Evolutionary conservation across 2,888 invertebrate species (phyloP).

Genomic region (Melipona beecheii): DNA sequence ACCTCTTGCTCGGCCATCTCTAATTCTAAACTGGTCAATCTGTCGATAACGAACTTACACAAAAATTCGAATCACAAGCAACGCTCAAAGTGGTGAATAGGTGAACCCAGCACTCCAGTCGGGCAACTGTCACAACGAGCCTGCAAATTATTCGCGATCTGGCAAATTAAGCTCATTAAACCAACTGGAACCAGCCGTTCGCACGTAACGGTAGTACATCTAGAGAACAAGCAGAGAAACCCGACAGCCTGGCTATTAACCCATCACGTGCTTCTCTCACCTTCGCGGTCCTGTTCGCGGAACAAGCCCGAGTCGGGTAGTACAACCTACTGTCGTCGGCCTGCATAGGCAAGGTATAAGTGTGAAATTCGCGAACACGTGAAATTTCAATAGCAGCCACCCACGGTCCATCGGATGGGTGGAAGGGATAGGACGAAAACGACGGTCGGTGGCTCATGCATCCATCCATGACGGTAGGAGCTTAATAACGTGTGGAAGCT

Average conservation of each 20-base stretch:
- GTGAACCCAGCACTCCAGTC: too few species aligned
- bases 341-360: not conserved
- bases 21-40: too few species aligned
- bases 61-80: not conserved
- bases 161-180: not conserved
- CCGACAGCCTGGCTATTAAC: not conserved
- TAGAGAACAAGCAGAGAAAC: not conserved
- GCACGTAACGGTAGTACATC: not conserved
- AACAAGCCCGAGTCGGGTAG: not conserved
- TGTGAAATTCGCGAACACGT: constrained; percentile 3
- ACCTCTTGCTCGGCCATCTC: too few species aligned
- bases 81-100: not conserved
- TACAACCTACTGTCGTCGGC: not conserved
- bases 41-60: not conserved
- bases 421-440: not conserved
- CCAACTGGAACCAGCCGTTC: not conserved
- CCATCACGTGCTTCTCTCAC: not conserved
- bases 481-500: constrained; percentile 69
- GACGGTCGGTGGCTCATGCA: not conserved
- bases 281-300: not conserved
- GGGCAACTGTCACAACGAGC: not conserved
- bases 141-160: not conserved
- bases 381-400: constrained; percentile 13
- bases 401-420: too few species aligned
- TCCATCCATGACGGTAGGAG: constrained; percentile 4